phyloP scores from a whole-genome alignment of 2,888 invertebrate species.

The Erynnis tages region DNA sequence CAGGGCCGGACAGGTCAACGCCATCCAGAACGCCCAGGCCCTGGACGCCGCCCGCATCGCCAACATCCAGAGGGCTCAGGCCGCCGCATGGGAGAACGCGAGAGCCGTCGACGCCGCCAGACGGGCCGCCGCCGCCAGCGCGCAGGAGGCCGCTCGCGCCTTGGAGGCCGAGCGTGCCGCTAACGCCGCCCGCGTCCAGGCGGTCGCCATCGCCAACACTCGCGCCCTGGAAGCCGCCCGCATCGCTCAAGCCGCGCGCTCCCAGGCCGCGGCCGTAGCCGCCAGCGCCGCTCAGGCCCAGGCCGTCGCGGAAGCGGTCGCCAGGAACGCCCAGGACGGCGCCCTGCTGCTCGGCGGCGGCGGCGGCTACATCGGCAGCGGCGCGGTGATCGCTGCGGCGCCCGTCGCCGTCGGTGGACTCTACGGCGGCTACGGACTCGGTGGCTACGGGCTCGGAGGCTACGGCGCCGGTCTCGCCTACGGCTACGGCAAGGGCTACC shows the following conservation, averaged over 20 bases:
- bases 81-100: conserved; percentile 71
- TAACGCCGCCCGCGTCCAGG: conserved; percentile 69
- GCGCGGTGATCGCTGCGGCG: conserved; percentile 36
- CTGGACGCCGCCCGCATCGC: conserved; percentile 68
- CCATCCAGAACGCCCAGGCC: conserved; percentile 71
- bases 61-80: conserved; percentile 69
- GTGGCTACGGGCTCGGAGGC: conserved; percentile 26
- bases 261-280: conserved; percentile 60
- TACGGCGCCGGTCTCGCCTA: conserved; percentile 29
- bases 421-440: conserved; percentile 29
- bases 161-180: conserved; percentile 62
- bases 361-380: conserved; percentile 39
- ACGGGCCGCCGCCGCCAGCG: conserved; percentile 59
- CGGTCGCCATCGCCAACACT: conserved; percentile 67
- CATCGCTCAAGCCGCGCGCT: conserved; percentile 63
- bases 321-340: conserved; percentile 60
- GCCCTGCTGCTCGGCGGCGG: conserved; percentile 57
- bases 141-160: conserved; percentile 56
- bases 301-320: conserved; percentile 61
- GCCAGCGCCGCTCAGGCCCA: conserved; percentile 63
- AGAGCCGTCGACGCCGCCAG: conserved; percentile 68
- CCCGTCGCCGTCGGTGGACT: conserved; percentile 25
- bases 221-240: conserved; percentile 70
- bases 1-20: conserved; percentile 63
- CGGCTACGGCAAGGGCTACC: conserved; percentile 37